Conservation (phyloP, 2,888 invertebrate species). For the Agapostemon virescens region DNA sequence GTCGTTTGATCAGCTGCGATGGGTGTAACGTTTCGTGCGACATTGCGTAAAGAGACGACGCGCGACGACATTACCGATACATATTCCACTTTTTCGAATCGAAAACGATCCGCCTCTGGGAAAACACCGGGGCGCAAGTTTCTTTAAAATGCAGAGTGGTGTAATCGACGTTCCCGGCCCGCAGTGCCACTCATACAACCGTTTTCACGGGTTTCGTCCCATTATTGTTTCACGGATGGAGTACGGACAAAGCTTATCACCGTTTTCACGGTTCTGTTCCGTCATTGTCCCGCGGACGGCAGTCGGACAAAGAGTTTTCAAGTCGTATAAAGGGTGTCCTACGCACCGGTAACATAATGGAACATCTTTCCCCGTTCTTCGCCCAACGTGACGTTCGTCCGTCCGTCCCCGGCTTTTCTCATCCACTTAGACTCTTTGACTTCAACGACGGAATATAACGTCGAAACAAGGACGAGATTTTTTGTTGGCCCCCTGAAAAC, state of each 20-base stretch:
- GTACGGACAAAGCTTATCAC: conserved; percentile 47
- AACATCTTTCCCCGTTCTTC: conserved; percentile 32
- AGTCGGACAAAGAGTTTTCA: conserved; percentile 52
- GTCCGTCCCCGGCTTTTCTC: not conserved
- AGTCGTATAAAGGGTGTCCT: conserved; percentile 47
- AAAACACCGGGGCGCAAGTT: conserved; percentile 24
- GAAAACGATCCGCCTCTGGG: not conserved
- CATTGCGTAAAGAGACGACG: not conserved
- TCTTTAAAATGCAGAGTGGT: not conserved
- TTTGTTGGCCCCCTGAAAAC: not conserved
- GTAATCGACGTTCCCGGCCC: conserved; percentile 19
- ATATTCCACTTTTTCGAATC: not conserved
- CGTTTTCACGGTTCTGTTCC: conserved; percentile 48
- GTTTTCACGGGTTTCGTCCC: conserved; percentile 44
- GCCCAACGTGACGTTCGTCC: not conserved
- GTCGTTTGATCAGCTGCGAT: no score
- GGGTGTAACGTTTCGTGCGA: not conserved
- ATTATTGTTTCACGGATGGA: conserved; percentile 48
- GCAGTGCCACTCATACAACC: not conserved
- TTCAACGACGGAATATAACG: conserved; percentile 5
- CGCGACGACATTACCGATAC: not conserved
- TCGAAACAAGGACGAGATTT: not conserved
- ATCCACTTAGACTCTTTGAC: conserved; percentile 24
- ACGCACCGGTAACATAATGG: conserved; percentile 41
- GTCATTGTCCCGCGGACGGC: conserved; percentile 46